These are phyloP conservation scores for Sylvilagus floridanus DNA, from an alignment of 2,797 vertebrate species.

Conservation along the genomic window DNA sequence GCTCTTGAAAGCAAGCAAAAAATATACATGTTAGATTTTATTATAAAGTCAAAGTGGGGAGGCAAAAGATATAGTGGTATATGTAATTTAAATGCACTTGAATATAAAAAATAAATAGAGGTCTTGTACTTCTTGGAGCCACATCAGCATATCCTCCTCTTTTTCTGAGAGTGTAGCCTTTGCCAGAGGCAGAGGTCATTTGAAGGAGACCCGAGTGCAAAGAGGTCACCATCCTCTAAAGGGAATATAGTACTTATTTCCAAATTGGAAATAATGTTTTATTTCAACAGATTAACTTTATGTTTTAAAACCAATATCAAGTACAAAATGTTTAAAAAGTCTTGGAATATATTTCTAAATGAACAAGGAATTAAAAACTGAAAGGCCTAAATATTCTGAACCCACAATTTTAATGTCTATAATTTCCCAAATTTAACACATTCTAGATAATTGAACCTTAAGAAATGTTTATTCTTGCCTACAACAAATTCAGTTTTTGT, in stretches of 20 bases:
- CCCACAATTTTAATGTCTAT: not conserved
- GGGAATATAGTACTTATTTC: not conserved
- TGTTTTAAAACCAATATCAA: not conserved
- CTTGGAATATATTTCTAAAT: not conserved
- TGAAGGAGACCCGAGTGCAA: not conserved
- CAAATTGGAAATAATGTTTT: not conserved
- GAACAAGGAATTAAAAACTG: not conserved
- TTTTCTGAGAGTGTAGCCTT: not conserved
- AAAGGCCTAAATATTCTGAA: not conserved
- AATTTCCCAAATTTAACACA: not conserved
- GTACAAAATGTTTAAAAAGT: not conserved
- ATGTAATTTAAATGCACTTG: not conserved
- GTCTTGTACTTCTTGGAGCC: not conserved
- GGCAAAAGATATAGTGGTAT: not conserved
- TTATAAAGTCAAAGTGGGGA: not conserved
- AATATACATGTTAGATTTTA: not conserved
- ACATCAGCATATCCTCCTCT: not conserved
- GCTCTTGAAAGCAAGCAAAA: not conserved
- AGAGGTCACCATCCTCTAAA: not conserved
- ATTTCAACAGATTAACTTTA: not conserved
- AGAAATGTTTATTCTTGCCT: not conserved
- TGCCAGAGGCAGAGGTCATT: not conserved
- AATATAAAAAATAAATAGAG: slow-evolving; percentile 27
- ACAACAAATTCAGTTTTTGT: not conserved
- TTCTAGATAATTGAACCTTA: not conserved